Evolutionary conservation across 2,888 invertebrate genomes (phyloP), one percentile per base, ranked within the genome.

Genomic region (Selenia dentaria): DNA sequence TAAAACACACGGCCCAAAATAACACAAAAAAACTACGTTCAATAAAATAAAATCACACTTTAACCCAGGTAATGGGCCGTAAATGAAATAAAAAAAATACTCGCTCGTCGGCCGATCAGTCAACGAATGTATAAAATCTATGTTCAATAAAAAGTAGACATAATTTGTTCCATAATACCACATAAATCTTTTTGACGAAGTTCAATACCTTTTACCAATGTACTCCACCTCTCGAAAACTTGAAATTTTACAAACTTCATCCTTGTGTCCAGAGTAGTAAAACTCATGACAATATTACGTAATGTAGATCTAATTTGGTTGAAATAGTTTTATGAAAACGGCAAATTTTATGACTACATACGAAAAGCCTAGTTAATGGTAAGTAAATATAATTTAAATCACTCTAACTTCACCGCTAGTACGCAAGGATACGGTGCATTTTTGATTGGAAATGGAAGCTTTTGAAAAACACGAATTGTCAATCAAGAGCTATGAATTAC

Each of bases 301-400:
- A 14, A 31, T 31, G 13, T 13, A 40, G 27, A 25, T 4, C 10
- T 31, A 49, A 39, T 8, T 39, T 54, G 36, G 59, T 56, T 59
- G 57, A 69, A 72, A 74, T 74, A 75, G 74, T 75, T 75, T 72
- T 75, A 72, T 73, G 74, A 75, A 75, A 73, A 73, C 72, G 72
- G 74, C 69, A 65, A 60, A 62, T 69, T 75, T 75, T 75, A 75
- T 69, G 69, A 67, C 64, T 57, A 57, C 58, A 56, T 65, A 66
- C 62, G 66, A 57, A 70, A 73, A 64, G 70, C 64, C 70, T 68
- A 70, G 69, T 65, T 73, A 64, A 67, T 59, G 57, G 52, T 58
- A 59, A 64, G 62, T 63, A 63, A 65, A 56, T 60, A 51, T 49
- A 41, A 35, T 18, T 6, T 9, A 18, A 22, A 18, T 9, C 37